Base-by-base conservation (phyloP, 2,113 vertebrate genomes). In the Petroica traversi region DNA sequence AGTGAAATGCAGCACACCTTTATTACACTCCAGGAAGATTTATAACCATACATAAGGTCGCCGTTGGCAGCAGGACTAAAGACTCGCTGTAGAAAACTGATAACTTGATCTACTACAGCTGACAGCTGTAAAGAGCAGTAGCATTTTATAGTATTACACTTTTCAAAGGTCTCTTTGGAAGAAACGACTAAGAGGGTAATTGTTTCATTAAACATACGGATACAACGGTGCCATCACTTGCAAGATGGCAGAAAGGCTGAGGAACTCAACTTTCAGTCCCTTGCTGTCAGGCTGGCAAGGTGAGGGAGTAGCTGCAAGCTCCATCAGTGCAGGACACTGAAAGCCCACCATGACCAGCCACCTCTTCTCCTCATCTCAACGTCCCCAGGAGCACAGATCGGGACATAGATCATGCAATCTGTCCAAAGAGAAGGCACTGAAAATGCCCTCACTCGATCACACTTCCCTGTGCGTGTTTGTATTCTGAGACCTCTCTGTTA, bases 1-100 rank as follows among this genome's bases (percentile, higher is more conserved):
- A 87, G 40, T 64, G 84, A 95, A 91, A 91, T 45, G 89, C 69
- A 92, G 73, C 40, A 89, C 77, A 87, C 85, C 81, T 91, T 85
- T 93, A 91, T 82, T 87, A 67, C 40, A 43, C 73, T 82, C 58
- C 8, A 29, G 54, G 23, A 92, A 85, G 91, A 95, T 87, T 94
- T 95, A 91, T 68, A 52, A 45, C 57, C 29, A 52, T 26, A 48
- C 63, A 75, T 85, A 89, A 95, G 54, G 80, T 72, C 3, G 11
- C 49, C 4, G 14, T 25, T 68, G 86, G 81, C 81, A 89, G 74
- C 36, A 87, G 87, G 38, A 92, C 93, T 95, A 64, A 96, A 92
- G 77, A 75, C 69, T 68, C 61, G 28, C 0, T 0, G 61, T 59
- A 57, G 69, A 78, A 92, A 91, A 92, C 57, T 40, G 83, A 78